phyloP scores from a whole-genome alignment of 1,140 invertebrate species.

The Drosophila cardini region DNA sequence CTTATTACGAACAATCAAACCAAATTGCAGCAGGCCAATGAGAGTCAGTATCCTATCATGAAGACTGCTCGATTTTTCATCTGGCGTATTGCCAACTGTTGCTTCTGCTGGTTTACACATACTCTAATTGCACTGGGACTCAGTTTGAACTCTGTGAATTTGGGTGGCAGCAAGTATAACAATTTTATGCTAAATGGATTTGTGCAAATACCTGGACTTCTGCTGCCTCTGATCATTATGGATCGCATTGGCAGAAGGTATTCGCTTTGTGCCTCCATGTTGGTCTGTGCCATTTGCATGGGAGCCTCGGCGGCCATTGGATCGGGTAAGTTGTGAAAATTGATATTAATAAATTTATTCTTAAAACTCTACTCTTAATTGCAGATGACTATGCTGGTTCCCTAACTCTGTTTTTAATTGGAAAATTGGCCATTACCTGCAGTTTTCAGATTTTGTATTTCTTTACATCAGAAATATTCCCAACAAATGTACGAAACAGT shows the following conservation, averaged over 20 bases:
- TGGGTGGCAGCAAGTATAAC: constrained; percentile 89
- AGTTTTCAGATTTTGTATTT: constrained; percentile 90
- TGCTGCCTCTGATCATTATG: constrained; percentile 88
- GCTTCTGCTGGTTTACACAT: constrained; percentile 89
- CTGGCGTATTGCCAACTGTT: constrained; percentile 87
- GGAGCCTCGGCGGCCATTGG: constrained; percentile 61
- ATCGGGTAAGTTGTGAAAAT: constrained; percentile 40
- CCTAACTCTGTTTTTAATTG: constrained; percentile 88
- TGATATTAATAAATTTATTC: background rate
- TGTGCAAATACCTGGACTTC: constrained; percentile 90
- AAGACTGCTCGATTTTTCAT: constrained; percentile 60
- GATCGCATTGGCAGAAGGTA: constrained; percentile 88
- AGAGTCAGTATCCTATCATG: constrained; percentile 74
- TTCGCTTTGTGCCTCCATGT: constrained; percentile 87
- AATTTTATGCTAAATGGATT: constrained; percentile 90
- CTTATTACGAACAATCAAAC: constrained; percentile 58
- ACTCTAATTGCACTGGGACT: constrained; percentile 92
- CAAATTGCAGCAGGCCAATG: constrained; percentile 65
- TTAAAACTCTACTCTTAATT: constrained; percentile 27
- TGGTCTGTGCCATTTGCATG: constrained; percentile 86
- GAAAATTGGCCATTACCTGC: constrained; percentile 90
- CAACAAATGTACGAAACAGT: constrained; percentile 88
- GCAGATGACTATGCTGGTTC: constrained; percentile 82
- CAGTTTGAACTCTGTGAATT: constrained; percentile 91
- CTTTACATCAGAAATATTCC: constrained; percentile 90